A percentile compares a stretch with the other conserved stretches of the same genome.
Conservation (phyloP, 2,888 invertebrate species). For the Spatulosminthurus flaviceps region DNA sequence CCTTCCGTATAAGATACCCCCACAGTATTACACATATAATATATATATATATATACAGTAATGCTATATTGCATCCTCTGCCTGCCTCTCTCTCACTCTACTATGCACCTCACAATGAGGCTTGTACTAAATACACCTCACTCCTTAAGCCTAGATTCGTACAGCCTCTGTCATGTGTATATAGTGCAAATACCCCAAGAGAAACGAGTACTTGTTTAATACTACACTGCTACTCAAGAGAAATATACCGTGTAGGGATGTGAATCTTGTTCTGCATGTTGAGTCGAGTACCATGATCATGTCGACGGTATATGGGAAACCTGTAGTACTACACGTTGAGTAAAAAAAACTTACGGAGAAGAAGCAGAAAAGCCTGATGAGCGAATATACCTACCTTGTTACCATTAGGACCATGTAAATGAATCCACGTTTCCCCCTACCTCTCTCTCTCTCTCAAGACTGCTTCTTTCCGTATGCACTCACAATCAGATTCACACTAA, state of each 20-base stretch:
- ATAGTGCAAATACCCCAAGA: background rate
- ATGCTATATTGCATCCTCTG: background rate
- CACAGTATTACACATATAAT: too few species aligned
- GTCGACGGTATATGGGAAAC: background rate
- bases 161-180: background rate
- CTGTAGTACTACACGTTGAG: background rate
- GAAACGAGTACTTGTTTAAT: constrained; percentile 2
- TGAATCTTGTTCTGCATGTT: constrained; percentile 13
- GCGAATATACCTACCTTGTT: constrained; percentile 10
- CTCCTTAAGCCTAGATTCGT: background rate
- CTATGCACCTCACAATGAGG: background rate
- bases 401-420: constrained; percentile 13
- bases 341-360: constrained; percentile 6
- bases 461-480: background rate
- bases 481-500: constrained; percentile 41
- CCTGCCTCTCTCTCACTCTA: too few species aligned
- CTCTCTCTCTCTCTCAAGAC: background rate
- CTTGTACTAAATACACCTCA: constrained; percentile 18
- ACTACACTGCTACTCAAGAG: background rate
- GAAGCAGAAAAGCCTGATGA: background rate
- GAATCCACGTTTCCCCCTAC: constrained; percentile 7
- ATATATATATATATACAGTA: background rate
- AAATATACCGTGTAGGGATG: constrained; percentile 4
- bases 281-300: background rate
- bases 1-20: too few species aligned